Evolutionary conservation across 2,888 invertebrate species (phyloP).

Genomic region (Scaptodrosophila latifasciaeformis): DNA sequence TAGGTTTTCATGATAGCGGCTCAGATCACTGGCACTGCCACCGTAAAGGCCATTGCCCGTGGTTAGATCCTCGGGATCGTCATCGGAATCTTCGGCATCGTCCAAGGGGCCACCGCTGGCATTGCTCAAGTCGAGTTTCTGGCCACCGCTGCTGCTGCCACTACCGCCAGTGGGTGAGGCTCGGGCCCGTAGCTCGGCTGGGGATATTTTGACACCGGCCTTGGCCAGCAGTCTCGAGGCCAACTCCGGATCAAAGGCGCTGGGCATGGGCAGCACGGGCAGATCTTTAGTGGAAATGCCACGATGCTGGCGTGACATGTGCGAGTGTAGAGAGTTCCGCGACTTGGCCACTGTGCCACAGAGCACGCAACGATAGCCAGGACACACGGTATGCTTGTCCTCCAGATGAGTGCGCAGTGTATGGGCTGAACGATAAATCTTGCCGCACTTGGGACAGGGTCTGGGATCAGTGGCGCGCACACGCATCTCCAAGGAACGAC

Average conservation of each 20-base stretch:
- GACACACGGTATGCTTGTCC: constrained; percentile 94
- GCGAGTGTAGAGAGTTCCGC: constrained; percentile 92
- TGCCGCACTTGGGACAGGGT: constrained; percentile 94
- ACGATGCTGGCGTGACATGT: constrained; percentile 94
- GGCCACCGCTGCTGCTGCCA: constrained; percentile 46
- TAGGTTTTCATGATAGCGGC: constrained; percentile 72
- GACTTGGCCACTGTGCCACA: constrained; percentile 96
- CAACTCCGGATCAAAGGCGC: constrained; percentile 91
- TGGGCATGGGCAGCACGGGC: constrained; percentile 94
- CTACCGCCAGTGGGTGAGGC: constrained; percentile 89
- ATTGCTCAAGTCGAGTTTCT: constrained; percentile 83
- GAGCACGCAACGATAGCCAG: constrained; percentile 92
- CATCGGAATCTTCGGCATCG: constrained; percentile 81
- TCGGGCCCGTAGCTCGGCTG: constrained; percentile 87
- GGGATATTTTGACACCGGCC: constrained; percentile 90
- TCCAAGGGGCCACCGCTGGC: constrained; percentile 80
- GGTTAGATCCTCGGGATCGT: constrained; percentile 88
- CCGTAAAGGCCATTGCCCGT: constrained; percentile 74
- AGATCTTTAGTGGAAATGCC: constrained; percentile 95
- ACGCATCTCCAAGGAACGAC: constrained; percentile 89
- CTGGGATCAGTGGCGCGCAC: constrained; percentile 94
- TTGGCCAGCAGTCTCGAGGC: constrained; percentile 90
- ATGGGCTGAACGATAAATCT: constrained; percentile 93
- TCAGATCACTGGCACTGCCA: constrained; percentile 64
- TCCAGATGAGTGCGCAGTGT: constrained; percentile 93